Evolutionary conservation across 2,113 vertebrate species (phyloP).

Genomic region (Propithecus coquereli): DNA sequence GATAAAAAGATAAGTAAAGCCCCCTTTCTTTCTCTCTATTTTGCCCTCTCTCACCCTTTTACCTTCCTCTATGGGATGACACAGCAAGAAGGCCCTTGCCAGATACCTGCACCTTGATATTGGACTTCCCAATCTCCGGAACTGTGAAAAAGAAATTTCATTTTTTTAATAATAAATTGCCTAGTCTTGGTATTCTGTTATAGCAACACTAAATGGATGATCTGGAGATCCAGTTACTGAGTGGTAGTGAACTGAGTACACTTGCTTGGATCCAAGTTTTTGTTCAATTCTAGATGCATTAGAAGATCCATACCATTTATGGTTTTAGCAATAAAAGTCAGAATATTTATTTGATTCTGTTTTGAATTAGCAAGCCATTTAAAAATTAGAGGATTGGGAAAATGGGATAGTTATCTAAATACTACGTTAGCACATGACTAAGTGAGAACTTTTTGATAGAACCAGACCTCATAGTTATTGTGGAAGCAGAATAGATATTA

Average conservation of each 20-base stretch:
- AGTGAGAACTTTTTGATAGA: not conserved
- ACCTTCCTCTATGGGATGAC: not conserved
- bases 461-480: not conserved
- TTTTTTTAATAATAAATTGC: not conserved
- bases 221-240: not conserved
- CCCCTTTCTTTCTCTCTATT: too few species aligned
- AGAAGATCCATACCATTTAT: not conserved
- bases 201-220: not conserved
- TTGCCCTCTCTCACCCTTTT: not conserved
- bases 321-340: not conserved
- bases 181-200: not conserved
- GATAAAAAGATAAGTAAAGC: not conserved
- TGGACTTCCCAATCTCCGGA: not conserved
- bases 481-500: not conserved
- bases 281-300: not conserved
- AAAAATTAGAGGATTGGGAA: not conserved
- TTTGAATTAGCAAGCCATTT: not conserved
- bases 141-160: not conserved
- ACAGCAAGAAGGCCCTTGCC: not conserved
- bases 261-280: not conserved
- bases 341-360: not conserved
- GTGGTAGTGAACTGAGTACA: not conserved
- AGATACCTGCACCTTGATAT: not conserved
- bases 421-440: not conserved
- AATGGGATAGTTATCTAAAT: not conserved